Evolutionary conservation across 2,113 vertebrate genomes (phyloP).

Genomic region (Thymallus thymallus): DNA sequence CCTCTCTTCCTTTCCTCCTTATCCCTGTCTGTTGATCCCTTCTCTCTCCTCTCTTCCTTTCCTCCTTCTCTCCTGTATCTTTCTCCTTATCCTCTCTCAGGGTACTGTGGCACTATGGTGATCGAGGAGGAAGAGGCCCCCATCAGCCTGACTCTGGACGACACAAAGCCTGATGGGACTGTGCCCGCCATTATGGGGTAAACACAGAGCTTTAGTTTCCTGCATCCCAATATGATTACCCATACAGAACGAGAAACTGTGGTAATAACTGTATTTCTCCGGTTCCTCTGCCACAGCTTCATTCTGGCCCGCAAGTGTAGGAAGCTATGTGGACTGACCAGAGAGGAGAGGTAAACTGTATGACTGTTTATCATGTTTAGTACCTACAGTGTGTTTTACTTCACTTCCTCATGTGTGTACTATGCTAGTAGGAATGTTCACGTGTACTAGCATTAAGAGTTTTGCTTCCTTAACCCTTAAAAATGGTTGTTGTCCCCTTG

Average conservation of each 20-base stretch:
- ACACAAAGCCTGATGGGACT: constrained; percentile 91
- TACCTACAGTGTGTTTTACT: background rate
- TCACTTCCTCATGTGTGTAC: too few species aligned
- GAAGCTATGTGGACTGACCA: constrained; percentile 80
- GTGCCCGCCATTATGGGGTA: constrained; percentile 93
- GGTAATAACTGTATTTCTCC: constrained; percentile 10
- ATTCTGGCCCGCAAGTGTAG: constrained; percentile 90
- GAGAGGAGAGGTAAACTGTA: constrained; percentile 85
- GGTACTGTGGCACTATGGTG: constrained; percentile 92
- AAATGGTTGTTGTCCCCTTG: constrained; percentile 21
- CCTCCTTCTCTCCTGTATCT: too few species aligned
- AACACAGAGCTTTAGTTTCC: constrained; percentile 34
- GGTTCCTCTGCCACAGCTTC: constrained; percentile 77
- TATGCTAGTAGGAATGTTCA: background rate
- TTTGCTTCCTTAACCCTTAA: background rate
- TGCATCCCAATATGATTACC: background rate
- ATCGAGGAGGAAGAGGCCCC: constrained; percentile 92
- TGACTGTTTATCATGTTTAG: constrained; percentile 12
- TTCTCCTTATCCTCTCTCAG: constrained; percentile 57
- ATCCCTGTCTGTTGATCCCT: too few species aligned
- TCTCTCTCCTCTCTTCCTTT: too few species aligned
- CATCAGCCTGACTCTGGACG: constrained; percentile 89
- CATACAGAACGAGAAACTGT: background rate
- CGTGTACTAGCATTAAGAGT: background rate
- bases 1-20: too few species aligned